Base-by-base conservation (phyloP, 2,797 vertebrate genomes). In the Bovichtus variegatus region DNA sequence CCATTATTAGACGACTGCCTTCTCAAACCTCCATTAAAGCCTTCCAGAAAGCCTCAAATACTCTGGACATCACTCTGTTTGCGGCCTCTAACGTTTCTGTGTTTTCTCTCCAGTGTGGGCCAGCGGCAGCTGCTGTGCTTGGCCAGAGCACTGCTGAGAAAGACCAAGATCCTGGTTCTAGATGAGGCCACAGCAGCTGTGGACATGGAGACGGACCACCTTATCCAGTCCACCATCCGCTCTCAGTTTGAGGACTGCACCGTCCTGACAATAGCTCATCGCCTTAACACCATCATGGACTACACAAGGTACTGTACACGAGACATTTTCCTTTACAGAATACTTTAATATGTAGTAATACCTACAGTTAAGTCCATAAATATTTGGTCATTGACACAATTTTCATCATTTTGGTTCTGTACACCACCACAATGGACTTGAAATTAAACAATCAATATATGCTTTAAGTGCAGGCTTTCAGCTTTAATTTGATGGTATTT, bases 141-240 rank as follows among this genome's bases (percentile, higher is more conserved):
- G 77, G 97, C 98, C 44, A 95, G 98, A 74, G 98, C 98, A 68
- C 93, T 99, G 74, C 96, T 99, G 57, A 96, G 98, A 81, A 99
- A 98, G 83, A 98, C 97, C 3, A 99, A 97, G 91, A 94, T 99
- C 89, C 92, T 99, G 3, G 97, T 99, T 71, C 84, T 99, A 31
- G 98, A 99, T 3, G 98, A 99, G 91, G 98, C 98, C 83, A 99
- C 98, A 0, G 98, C 98, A 0, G 98, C 98, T 0, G 97, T 99
- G 51, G 98, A 99, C 90, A 90, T 99, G 60, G 98, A 99, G 86
- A 99, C 97, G 0, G 98, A 99, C 65, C 91, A 96, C 81, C 95
- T 99, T 83, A 99, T 98, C 70, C 97, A 99, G 93, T 97, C 96
- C 55, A 99, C 98, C 12, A 98, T 99, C 86, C 95, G 96, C 70